Conservation (phyloP, 2,888 invertebrate species). For the Carterocephalus palaemon region DNA sequence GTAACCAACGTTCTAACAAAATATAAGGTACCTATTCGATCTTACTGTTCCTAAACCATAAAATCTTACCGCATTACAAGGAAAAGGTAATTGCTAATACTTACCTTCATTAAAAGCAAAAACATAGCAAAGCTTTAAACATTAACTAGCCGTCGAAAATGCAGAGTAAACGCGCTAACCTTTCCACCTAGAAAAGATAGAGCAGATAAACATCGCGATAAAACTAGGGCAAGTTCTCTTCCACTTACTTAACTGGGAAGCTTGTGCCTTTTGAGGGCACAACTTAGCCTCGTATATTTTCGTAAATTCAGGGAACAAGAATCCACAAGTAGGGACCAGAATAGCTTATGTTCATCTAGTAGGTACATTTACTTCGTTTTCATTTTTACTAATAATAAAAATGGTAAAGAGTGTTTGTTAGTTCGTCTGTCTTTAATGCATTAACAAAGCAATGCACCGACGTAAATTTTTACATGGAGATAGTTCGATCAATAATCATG, state of each 20-base stretch:
- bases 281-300: slow-evolving; percentile 1
- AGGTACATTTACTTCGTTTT: too few species aligned
- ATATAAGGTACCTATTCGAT: too few species aligned
- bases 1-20: too few species aligned
- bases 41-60: too few species aligned
- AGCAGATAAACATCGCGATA: slow-evolving; percentile 7
- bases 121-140: slow-evolving; percentile 2
- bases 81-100: slow-evolving; percentile 4
- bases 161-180: slow-evolving; percentile 10
- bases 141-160: slow-evolving; percentile 5
- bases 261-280: slow-evolving; percentile 9
- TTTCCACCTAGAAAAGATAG: slow-evolving; percentile 17
- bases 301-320: background rate
- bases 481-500: too few species aligned
- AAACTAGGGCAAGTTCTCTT: slow-evolving; percentile 12
- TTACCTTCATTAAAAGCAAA: background rate
- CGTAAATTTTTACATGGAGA: too few species aligned
- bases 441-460: too few species aligned
- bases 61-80: background rate
- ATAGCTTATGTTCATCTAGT: too few species aligned
- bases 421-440: too few species aligned
- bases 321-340: too few species aligned
- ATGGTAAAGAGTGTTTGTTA: too few species aligned
- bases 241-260: slow-evolving; percentile 10
- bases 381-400: too few species aligned